Conservation (phyloP, 2,888 invertebrate genomes). For the Andrena haemorrhoa region DNA sequence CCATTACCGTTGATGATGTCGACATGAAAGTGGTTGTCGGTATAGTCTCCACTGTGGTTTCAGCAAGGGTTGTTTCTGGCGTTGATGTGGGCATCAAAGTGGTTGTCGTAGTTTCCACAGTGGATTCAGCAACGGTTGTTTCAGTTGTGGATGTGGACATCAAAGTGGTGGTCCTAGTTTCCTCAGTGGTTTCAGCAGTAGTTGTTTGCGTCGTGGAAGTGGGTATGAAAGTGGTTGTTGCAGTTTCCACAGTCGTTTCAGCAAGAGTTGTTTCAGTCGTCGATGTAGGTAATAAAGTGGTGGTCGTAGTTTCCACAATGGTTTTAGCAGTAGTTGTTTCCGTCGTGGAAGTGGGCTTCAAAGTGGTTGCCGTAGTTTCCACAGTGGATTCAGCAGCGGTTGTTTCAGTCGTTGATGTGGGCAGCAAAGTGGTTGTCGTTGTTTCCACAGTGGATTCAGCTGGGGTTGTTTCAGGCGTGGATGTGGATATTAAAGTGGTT, state of each 20-base stretch:
- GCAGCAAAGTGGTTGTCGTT: too few species aligned
- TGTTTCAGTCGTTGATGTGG: too few species aligned
- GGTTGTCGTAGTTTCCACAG: background rate
- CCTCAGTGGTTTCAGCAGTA: background rate
- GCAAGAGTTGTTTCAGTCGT: too few species aligned
- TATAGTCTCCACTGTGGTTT: background rate
- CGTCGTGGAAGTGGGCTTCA: background rate
- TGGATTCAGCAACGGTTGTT: background rate
- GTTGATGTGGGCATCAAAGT: background rate
- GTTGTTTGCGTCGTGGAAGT: background rate
- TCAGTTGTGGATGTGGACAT: background rate
- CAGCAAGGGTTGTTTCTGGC: background rate
- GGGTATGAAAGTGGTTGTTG: background rate
- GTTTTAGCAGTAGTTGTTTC: too few species aligned
- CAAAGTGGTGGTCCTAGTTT: background rate
- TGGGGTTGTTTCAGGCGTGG: background rate
- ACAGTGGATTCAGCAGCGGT: too few species aligned
- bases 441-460: too few species aligned
- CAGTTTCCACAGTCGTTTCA: background rate
- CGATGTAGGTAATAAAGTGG: background rate
- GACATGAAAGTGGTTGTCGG: background rate
- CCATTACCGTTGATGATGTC: background rate
- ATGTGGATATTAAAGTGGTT: fast-evolving
- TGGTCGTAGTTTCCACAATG: background rate
- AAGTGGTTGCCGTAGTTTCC: too few species aligned